phyloP scores from a whole-genome alignment of 2,888 invertebrate species.

The Sicus ferrugineus region DNA sequence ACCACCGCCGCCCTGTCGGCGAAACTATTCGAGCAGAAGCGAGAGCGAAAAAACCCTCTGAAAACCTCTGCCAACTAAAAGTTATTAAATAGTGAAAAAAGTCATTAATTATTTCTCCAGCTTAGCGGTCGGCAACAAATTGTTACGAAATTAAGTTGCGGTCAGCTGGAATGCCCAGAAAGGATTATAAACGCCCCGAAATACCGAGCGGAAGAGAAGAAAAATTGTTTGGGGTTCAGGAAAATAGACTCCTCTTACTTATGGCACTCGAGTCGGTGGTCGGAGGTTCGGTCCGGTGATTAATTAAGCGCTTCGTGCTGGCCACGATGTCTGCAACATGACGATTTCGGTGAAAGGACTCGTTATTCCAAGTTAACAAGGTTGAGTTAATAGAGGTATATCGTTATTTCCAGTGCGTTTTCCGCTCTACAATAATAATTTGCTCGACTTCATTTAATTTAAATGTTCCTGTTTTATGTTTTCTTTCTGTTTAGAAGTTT shows the following conservation, averaged over 20 bases:
- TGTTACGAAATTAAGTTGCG: conserved; percentile 30
- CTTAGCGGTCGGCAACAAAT: conserved; percentile 30
- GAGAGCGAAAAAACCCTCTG: background rate
- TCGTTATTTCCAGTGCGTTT: no score
- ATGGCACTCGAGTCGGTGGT: background rate
- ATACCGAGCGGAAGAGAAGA: background rate
- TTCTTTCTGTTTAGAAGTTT: no score
- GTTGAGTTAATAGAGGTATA: no score
- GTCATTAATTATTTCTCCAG: conserved; percentile 27
- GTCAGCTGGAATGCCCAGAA: background rate
- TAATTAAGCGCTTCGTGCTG: background rate
- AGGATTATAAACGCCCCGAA: background rate
- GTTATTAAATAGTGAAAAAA: conserved; percentile 27
- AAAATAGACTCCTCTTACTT: background rate
- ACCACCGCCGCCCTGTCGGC: background rate
- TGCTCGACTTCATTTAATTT: no score
- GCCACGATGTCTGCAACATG: no score
- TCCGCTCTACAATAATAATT: no score
- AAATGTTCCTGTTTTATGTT: no score
- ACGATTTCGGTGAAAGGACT: no score
- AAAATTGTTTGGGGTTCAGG: background rate
- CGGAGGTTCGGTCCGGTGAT: background rate
- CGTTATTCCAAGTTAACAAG: no score
- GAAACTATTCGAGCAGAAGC: background rate
- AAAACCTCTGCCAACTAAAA: conserved; percentile 9